These are phyloP conservation scores for Coendou prehensilis DNA, from an alignment of 2,797 vertebrate genomes.

Conservation along the genomic window DNA sequence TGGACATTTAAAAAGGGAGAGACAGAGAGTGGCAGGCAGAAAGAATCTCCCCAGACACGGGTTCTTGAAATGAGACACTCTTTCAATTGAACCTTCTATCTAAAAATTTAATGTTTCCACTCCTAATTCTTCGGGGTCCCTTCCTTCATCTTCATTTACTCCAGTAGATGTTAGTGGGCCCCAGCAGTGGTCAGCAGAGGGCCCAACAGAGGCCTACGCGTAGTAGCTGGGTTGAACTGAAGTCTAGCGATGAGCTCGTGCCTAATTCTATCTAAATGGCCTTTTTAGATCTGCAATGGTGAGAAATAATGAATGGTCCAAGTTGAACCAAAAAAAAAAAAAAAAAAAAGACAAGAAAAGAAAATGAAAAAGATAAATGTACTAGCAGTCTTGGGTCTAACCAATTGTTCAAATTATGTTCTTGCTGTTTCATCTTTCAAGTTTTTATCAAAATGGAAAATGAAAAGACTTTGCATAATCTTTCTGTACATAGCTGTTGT, in stretches of 20 bases:
- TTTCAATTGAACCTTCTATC: not conserved
- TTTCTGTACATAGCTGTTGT: conserved; percentile 14
- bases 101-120: not conserved
- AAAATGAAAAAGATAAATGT: conserved; percentile 27
- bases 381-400: conserved; percentile 49
- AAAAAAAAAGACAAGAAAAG: not conserved
- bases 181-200: not conserved
- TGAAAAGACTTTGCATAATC: conserved; percentile 70
- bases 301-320: not conserved
- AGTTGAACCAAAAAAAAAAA: not conserved
- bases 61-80: not conserved
- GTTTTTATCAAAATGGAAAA: conserved; percentile 74
- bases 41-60: not conserved
- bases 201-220: not conserved
- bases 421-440: conserved; percentile 70
- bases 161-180: not conserved
- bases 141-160: not conserved
- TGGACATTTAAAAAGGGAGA: not conserved
- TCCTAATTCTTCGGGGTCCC: not conserved
- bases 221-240: conserved; percentile 17
- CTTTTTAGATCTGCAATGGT: conserved; percentile 13
- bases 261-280: conserved; percentile 40
- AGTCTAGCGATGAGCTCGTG: not conserved
- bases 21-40: fast-evolving
- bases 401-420: conserved; percentile 73